Percentiles rank a stretch among this genome's conserved stretches.
Evolutionary conservation across 1,140 invertebrate species (phyloP).

Genomic region (Caenorhabditis inopinata): DNA sequence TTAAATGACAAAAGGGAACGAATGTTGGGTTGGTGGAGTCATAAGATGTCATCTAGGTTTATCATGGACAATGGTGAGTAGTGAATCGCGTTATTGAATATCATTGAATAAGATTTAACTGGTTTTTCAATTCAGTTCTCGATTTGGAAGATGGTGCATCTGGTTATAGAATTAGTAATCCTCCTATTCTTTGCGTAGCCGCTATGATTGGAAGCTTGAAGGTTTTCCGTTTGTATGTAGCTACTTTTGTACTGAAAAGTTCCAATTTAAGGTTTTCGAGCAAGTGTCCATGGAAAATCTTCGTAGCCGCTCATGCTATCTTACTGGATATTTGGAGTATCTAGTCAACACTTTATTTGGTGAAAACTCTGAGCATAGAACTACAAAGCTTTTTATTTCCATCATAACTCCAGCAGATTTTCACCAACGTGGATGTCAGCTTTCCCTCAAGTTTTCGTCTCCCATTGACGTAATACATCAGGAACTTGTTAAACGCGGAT

Average conservation of each 20-base stretch:
- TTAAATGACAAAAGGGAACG: conserved; percentile 57
- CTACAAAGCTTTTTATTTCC: conserved; percentile 49
- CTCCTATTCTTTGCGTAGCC: conserved; percentile 70
- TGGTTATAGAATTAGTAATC: conserved; percentile 71
- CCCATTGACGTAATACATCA: conserved; percentile 68
- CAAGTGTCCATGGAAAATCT: conserved; percentile 66
- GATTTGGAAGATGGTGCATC: conserved; percentile 68
- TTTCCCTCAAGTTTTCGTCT: conserved; percentile 69
- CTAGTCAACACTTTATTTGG: conserved; percentile 65
- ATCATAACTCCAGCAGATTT: conserved; percentile 71
- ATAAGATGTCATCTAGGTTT: conserved; percentile 68
- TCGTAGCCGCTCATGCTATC: conserved; percentile 69
- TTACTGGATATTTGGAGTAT: conserved; percentile 72
- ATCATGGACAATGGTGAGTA: conserved; percentile 69
- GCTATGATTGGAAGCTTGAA: conserved; percentile 67
- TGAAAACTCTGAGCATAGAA: conserved; percentile 22
- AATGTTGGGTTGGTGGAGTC: conserved; percentile 70
- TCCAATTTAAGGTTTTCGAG: conserved; percentile 40
- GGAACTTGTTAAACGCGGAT: conserved; percentile 69
- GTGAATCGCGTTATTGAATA: background rate
- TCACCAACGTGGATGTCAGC: conserved; percentile 70
- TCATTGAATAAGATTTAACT: background rate
- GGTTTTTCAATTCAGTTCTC: conserved; percentile 66
- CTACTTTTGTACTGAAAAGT: background rate
- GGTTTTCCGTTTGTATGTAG: background rate